phyloP scores from a whole-genome alignment of 2,888 invertebrate genomes.

The Mechanitis mazaeus region DNA sequence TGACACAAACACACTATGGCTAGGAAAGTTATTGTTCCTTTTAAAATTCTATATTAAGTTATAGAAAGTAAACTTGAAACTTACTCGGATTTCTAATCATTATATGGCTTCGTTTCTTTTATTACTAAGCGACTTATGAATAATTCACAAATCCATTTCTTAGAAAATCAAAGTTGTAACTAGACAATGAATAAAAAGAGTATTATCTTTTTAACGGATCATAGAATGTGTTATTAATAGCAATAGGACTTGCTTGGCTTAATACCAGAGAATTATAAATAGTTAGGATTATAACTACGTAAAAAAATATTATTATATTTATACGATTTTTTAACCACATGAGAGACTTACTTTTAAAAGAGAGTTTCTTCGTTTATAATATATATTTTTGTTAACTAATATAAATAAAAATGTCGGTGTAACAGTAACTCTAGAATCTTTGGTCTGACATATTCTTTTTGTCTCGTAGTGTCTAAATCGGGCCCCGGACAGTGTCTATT shows the following conservation, averaged over 20 bases:
- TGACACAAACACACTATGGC: no score
- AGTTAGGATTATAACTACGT: no score
- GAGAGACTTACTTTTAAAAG: no score
- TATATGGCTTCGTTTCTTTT: slow-evolving; percentile 11
- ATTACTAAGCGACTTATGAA: slow-evolving; percentile 15
- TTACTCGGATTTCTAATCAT: background rate
- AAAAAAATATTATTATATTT: no score
- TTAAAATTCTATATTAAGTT: no score
- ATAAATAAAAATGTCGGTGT: slow-evolving; percentile 15
- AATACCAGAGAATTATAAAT: background rate
- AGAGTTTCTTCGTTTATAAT: no score
- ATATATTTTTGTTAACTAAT: no score
- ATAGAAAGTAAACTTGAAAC: no score
- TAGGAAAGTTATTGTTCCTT: no score
- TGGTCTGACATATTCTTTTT: slow-evolving; percentile 49
- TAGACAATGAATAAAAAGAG: background rate
- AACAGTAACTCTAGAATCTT: slow-evolving; percentile 7
- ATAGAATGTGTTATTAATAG: slow-evolving; percentile 3
- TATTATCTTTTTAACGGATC: slow-evolving; percentile 4
- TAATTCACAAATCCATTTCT: slow-evolving; percentile 19
- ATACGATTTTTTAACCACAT: no score
- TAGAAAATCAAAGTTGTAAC: slow-evolving; percentile 8
- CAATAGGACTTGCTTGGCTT: slow-evolving; percentile 6
- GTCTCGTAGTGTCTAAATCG: slow-evolving; percentile 67
- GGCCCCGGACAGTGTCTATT: slow-evolving; percentile 63